Evolutionary conservation across 2,113 vertebrate genomes (phyloP), one percentile per base, ranked within the genome.

Genomic region (Paratilapia polleni): DNA sequence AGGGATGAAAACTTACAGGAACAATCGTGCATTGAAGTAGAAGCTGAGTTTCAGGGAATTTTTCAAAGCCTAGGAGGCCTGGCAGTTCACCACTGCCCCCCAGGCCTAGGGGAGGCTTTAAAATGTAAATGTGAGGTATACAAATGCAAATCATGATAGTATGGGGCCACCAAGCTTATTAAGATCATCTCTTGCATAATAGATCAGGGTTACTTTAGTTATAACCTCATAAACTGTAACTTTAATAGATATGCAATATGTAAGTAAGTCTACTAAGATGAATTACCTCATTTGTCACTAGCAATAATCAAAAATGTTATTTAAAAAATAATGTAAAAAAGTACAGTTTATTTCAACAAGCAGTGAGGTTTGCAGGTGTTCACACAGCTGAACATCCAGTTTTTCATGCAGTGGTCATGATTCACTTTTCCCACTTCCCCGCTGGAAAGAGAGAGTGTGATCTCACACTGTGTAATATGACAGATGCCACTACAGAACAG

Each of bases 111-210:
- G 1, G 26, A 73, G 47, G 26, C 17, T 70, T 70, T 70, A 70
- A 70, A 52, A 70, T 70, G 66, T 70, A 70, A 70, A 70, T 70
- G 43, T 70, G 17, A 31, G 47, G 15, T 73, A 52, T 52, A 73
- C 68, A 73, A 73, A 73, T 73, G 68, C 68, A 14, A 73, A 73
- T n/a, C 68, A 1, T 20, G 8, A 26, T 31, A 20, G 43, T 31
- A 73, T 20, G 47, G 11, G 8, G 4, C 24, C 68, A 73, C 31
- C 68, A 73, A 52, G 17, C 43, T 20, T 62, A 19, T 61, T 20
- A 34, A 62, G 31, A 62, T 36, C 1, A 11, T 62, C 17, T 52
- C 6, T 28, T 70, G 26, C 49, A 43, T 68, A 31, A 31, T 4
- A 31, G 28, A 31, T 3, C 41, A 26, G 14, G 68, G 4, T 54